phyloP scores from a whole-genome alignment of 2,113 vertebrate genomes.

The Penelope pileata region DNA sequence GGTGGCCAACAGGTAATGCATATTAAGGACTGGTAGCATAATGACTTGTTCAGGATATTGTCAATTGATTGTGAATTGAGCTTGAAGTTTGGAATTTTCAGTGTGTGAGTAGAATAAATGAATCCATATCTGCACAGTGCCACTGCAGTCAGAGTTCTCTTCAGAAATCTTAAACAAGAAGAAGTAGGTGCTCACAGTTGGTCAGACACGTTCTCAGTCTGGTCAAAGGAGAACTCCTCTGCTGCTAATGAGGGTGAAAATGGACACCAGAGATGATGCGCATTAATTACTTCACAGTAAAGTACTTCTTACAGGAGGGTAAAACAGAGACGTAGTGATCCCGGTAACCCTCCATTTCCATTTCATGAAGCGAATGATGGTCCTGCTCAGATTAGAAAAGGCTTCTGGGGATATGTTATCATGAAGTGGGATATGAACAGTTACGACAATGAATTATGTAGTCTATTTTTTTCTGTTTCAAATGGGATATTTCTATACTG shows the following conservation, averaged over 20 bases:
- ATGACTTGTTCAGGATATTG: background rate
- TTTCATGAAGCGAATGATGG: background rate
- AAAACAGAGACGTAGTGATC: background rate
- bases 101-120: background rate
- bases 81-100: background rate
- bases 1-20: background rate
- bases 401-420: background rate
- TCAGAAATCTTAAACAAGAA: background rate
- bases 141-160: background rate
- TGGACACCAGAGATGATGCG: fast-evolving
- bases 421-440: background rate
- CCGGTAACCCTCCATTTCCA: background rate
- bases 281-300: background rate
- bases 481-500: background rate
- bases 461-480: background rate
- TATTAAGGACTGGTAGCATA: background rate
- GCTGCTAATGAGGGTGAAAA: background rate
- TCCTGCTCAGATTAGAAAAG: background rate
- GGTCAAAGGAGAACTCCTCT: background rate
- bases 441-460: background rate
- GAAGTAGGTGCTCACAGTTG: background rate
- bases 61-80: background rate
- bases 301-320: background rate
- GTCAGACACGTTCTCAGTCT: background rate
- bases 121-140: background rate